These are phyloP conservation scores for Scaeva pyrastri DNA, from an alignment of 2,888 invertebrate genomes.

Conservation along the genomic window DNA sequence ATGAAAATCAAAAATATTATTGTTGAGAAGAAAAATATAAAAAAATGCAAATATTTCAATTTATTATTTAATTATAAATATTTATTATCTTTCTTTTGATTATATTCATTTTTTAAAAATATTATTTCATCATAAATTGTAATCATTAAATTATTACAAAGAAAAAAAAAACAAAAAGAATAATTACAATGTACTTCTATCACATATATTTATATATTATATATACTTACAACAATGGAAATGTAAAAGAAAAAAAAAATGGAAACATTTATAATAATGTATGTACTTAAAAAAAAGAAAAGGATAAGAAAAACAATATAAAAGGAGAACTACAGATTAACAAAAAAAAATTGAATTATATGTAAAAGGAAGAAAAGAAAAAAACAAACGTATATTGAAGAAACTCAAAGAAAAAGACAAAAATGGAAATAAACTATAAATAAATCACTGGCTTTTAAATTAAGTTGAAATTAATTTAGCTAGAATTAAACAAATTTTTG, in stretches of 20 bases:
- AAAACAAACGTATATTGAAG: conserved; percentile 35
- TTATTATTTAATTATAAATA: conserved; percentile 1
- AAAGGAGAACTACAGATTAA: conserved; percentile 34
- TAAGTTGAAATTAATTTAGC: conserved; percentile 76
- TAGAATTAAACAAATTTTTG: conserved; percentile 76
- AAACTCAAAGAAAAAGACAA: conserved; percentile 38
- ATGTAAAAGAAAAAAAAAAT: conserved; percentile 44
- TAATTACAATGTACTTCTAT: conserved; percentile 75
- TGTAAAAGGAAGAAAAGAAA: conserved; percentile 26
- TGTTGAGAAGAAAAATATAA: conserved; percentile 61
- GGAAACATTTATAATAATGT: conserved; percentile 71
- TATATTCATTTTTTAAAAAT: conserved; percentile 11
- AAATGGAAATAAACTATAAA: conserved; percentile 51
- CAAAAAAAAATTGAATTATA: conserved; percentile 31
- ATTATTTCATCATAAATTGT: conserved; percentile 55
- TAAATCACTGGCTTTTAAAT: conserved; percentile 76
- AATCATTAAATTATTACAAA: conserved; percentile 58
- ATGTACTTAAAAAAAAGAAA: conserved; percentile 50
- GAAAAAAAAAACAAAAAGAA: conserved; percentile 42
- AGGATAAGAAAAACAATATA: conserved; percentile 40
- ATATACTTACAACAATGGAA: conserved; percentile 69
- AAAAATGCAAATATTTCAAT: conserved; percentile 17
- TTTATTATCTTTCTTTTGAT: not conserved
- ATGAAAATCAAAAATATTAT: conserved; percentile 53
- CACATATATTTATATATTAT: conserved; percentile 74